phyloP scores from a whole-genome alignment of 2,113 vertebrate genomes.

The Urocynchramus pylzowi region DNA sequence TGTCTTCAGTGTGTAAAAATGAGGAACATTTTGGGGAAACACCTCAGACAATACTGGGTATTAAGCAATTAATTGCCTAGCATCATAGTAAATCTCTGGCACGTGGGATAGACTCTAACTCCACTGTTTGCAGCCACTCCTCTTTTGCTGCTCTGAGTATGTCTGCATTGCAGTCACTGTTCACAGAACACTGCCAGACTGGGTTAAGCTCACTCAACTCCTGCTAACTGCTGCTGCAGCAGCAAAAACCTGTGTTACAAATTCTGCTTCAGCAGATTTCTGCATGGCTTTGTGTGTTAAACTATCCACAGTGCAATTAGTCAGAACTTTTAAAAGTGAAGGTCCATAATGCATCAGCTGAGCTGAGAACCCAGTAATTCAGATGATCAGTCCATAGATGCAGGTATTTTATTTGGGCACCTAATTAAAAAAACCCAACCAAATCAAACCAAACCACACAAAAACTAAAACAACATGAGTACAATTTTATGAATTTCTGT shows the following conservation, averaged over 20 bases:
- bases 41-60: not conserved
- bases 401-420: not conserved
- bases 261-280: constrained; percentile 5
- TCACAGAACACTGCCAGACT: not conserved
- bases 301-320: not conserved
- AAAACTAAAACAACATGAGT: not conserved
- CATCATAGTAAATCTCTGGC: not conserved
- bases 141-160: not conserved
- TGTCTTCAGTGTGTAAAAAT: not conserved
- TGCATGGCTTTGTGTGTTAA: not conserved
- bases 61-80: not conserved
- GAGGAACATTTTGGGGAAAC: not conserved
- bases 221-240: constrained; percentile 26
- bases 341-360: not conserved
- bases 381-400: not conserved
- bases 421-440: not conserved
- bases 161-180: constrained; percentile 46
- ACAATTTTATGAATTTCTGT: not conserved
- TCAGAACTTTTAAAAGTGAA: not conserved
- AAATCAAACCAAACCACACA: not conserved
- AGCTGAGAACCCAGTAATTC: not conserved
- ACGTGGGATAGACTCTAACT: not conserved
- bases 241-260: not conserved
- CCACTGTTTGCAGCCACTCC: not conserved
- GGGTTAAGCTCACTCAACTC: not conserved